Evolutionary conservation across 2,797 vertebrate genomes (phyloP), one percentile per base, ranked within the genome.

Genomic region (Hoplostethus mediterraneus): DNA sequence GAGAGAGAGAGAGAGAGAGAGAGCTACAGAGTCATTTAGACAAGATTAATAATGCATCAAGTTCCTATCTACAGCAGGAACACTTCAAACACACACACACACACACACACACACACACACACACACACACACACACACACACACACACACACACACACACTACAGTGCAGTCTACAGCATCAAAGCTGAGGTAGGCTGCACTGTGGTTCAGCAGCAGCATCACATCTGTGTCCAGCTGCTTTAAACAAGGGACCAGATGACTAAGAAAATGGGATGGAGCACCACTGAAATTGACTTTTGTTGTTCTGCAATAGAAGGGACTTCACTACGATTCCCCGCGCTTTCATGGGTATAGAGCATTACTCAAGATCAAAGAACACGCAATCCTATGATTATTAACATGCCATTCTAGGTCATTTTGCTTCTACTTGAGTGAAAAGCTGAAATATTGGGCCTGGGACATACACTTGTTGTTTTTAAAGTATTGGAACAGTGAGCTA

Each of bases 41-140:
- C 48, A 11, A 58, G 66, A 90, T 91, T 63, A 90, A 91, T 91
- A 85, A 91, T 91, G 78, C 75, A 91, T 81, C 38, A 25, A 3
- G 30, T 65, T 83, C 58, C 82, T 78, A 63, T 87, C 67, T 76
- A 83, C 63, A 77, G 79, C 80, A 81, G 79, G 78, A 78, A 86
- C 17, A 42, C 69, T 17, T 52, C 49, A 45, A 10, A 36, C 60
- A 21, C 28, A 11, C 28, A 40, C 52, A 31, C 25, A 25, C 56
- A 28, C 52, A 6, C 56, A 52, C 60, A 28, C 45, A 45, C 42
- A 25, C 45, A 28, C 36, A 52, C 21, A 44, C 44, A 51, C 33
- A 55, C 56, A 40, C 16, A 53, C 60, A 56, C 31, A 53, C 44
- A 49, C 31, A 49, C 63, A 5, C 40, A 21, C 40, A n/a, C 38